A percentile compares a stretch with the other conserved stretches of the same genome.
These are phyloP conservation scores for Anolis carolinensis DNA, from an alignment of 2,113 vertebrate species.

Conservation along the genomic window DNA sequence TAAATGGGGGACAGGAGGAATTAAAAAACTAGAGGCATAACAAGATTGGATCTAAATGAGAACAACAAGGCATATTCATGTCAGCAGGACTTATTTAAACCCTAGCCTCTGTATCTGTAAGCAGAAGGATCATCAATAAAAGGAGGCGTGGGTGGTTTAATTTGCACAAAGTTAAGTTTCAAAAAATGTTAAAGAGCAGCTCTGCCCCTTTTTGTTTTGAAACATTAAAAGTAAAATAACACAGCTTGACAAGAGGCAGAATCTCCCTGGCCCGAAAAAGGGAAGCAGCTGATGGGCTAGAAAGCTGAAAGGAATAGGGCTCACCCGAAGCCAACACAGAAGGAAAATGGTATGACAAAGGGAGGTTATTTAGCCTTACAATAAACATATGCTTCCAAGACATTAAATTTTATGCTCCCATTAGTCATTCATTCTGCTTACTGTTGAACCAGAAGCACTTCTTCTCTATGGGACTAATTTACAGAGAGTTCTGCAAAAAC, in stretches of 20 bases:
- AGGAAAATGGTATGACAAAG: slow-evolving; percentile 4
- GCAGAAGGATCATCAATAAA: slow-evolving; percentile 10
- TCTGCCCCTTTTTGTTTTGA: neutral
- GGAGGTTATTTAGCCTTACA: slow-evolving; percentile 12
- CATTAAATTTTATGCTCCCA: slow-evolving; percentile 11
- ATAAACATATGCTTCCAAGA: slow-evolving; percentile 15
- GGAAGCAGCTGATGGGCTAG: neutral
- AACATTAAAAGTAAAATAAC: neutral
- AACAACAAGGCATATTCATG: slow-evolving; percentile 11
- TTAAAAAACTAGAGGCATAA: neutral
- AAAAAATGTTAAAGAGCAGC: neutral
- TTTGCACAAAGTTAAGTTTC: neutral
- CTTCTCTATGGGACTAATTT: slow-evolving; percentile 7
- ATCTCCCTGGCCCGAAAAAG: neutral
- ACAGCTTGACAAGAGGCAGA: neutral
- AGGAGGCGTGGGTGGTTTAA: neutral
- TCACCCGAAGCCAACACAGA: neutral
- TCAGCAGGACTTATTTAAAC: neutral
- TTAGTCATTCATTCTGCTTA: slow-evolving; percentile 19
- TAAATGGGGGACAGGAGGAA: neutral
- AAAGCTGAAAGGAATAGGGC: neutral
- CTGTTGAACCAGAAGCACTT: neutral
- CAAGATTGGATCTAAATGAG: slow-evolving; percentile 1
- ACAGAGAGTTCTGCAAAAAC: neutral
- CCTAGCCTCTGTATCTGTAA: neutral